Evolutionary conservation across 2,113 vertebrate genomes (phyloP), one percentile per base, ranked within the genome.

Genomic region (Zingel zingel): DNA sequence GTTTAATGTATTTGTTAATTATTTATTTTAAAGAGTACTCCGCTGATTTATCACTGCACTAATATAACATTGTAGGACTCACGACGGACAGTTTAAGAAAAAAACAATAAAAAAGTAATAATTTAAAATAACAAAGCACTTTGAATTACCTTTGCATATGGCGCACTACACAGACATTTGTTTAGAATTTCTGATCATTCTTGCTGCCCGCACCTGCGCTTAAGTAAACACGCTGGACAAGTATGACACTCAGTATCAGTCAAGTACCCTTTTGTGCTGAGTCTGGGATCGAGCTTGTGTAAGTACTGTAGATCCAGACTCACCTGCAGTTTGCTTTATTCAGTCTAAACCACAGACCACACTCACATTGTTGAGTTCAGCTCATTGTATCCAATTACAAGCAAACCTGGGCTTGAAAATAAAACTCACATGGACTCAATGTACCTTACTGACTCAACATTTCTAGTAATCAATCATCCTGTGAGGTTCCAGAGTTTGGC

Each of bases 401-500:
- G 58, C 30, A 58, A 80, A 81, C 68, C 10, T 21, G 27, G 18
- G 51, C 56, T 48, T 30, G 58, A 64, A 88, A 80, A 72, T 19
- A 59, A 70, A 62, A 61, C 11, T 62, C 76, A 30, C 47, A 27
- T 5, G 33, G 21, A 73, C 79, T 66, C 47, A 1, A 3, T 48
- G 75, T 6, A 27, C 30, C 72, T 59, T 53, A 39, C 21, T 82
- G 68, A 90, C 68, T 87, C 72, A 50, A 23, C 50, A 5, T 81
- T 84, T 80, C 76, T 81, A 50, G 87, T 75, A 62, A 89, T 88
- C 84, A 87, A 84, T 90, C 87, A 87, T 88, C 74, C 76, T 65
- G 64, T 67, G 77, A 79, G 79, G 79, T 75, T 73, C 51, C 54
- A 62, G 63, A 69, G 48, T 83, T 84, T 77, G 72, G 85, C 74